Evolutionary conservation across 2,113 vertebrate genomes (phyloP).

Genomic region (Ceuthmochares aereus): DNA sequence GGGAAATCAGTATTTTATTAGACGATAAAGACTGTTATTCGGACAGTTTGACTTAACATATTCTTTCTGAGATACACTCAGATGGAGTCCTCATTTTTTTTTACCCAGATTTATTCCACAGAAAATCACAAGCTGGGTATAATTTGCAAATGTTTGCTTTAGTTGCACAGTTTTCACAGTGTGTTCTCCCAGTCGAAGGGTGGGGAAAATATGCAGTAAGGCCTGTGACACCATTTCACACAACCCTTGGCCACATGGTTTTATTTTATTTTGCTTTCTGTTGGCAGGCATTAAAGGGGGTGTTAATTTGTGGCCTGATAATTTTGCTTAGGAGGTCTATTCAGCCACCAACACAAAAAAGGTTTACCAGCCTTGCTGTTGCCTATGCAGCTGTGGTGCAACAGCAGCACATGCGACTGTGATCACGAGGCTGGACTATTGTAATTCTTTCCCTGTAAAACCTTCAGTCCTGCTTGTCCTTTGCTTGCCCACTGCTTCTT

Average conservation of each 20-base stretch:
- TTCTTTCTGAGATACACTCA: not conserved
- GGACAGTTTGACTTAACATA: not conserved
- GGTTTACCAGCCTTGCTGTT: not conserved
- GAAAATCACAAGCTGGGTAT: constrained; percentile 35
- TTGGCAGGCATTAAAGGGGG: constrained; percentile 33
- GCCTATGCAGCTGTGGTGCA: not conserved
- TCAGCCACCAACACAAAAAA: not conserved
- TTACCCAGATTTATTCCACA: not conserved
- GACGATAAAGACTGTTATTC: not conserved
- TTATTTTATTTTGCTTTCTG: constrained; percentile 55
- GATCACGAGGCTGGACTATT: not conserved
- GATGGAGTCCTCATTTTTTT: not conserved
- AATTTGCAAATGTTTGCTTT: constrained; percentile 54
- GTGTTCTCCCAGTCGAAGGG: not conserved
- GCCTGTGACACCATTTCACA: constrained; percentile 44
- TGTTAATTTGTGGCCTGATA: constrained; percentile 44
- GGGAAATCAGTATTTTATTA: not conserved
- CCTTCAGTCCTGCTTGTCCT: not conserved
- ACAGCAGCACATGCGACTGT: not conserved
- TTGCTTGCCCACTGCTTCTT: not conserved
- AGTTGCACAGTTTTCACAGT: constrained; percentile 40
- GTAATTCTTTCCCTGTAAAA: not conserved
- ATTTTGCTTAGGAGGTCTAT: constrained; percentile 8
- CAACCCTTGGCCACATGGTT: constrained; percentile 44
- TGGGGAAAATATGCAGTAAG: constrained; percentile 34